phyloP scores from a whole-genome alignment of 1,140 invertebrate species.

The Thaumetopoea pityocampa region DNA sequence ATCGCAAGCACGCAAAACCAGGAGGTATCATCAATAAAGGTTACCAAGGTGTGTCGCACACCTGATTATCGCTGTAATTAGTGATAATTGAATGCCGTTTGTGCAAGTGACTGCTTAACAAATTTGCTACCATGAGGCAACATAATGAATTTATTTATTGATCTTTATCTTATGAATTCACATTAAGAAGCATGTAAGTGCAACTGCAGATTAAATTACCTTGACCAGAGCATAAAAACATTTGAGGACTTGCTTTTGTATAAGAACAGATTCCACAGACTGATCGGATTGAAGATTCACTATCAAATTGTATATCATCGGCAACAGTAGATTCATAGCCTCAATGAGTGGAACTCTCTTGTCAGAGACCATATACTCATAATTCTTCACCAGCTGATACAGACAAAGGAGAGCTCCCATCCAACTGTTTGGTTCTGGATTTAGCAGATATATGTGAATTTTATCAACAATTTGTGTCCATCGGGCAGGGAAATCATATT shows the following conservation, averaged over 20 bases:
- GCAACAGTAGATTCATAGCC: constrained; percentile 95
- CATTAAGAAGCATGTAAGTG: too few species aligned
- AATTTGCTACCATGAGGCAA: too few species aligned
- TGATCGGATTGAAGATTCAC: constrained; percentile 87
- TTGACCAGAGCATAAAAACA: constrained; percentile 96
- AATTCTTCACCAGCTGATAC: constrained; percentile 97
- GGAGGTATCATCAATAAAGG: too few species aligned
- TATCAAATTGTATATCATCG: constrained; percentile 93
- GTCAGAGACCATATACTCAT: constrained; percentile 94
- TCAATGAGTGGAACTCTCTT: constrained; percentile 93
- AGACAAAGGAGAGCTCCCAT: constrained; percentile 93
- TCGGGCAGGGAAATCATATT: constrained; percentile 95
- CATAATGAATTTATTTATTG: too few species aligned
- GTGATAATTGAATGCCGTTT: too few species aligned
- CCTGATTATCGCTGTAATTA: too few species aligned
- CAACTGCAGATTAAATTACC: constrained; percentile 64
- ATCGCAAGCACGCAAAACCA: too few species aligned
- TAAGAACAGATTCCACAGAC: constrained; percentile 89
- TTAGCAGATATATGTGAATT: constrained; percentile 82
- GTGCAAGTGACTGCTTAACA: too few species aligned
- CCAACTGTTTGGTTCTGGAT: constrained; percentile 88
- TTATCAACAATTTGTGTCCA: constrained; percentile 98
- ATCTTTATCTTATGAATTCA: too few species aligned
- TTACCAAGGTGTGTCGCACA: too few species aligned
- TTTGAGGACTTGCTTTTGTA: constrained; percentile 98